Evolutionary conservation across 2,797 vertebrate species (phyloP), one percentile per base, ranked within the genome.

Genomic region (Huso huso): DNA sequence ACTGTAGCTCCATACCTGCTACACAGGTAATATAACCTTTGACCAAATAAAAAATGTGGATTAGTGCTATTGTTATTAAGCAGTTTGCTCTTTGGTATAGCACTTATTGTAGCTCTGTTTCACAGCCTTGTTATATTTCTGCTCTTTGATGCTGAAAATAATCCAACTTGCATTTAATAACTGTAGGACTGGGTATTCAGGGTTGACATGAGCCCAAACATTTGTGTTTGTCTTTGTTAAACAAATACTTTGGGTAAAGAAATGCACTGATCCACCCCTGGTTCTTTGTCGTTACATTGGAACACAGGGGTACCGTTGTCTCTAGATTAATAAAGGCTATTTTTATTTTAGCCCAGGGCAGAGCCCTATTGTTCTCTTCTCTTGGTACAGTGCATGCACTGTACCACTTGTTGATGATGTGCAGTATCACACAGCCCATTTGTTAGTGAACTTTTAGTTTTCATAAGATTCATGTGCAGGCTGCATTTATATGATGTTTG

Each of bases 161-260:
- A 37, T 37, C 37, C 37, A 37, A 37, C 37, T 5, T 37, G 37
- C 37, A 37, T 37, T 37, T 37, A 37, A 37, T 37, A 37, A 37
- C 37, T 37, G 5, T 37, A 5, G 37, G 5, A 37, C 37, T 5
- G 37, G 3, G 5, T 37, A 5, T 37, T 37, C 37, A 37, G 37
- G 4, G 37, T 37, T 37, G 37, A 81, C 77, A 80, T 80, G 82
- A 77, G 76, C 74, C 66, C 73, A 48, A 13, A 72, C 71, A 63
- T 82, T 83, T 75, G 68, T 77, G 4, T 60, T 13, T 60, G 58
- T 60, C 12, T n/a, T 9, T n/a, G 58, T 9, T 13, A 9, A 60
- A 13, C 18, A 12, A 59, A 18, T 59, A 8, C 37, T 37, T 37
- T 37, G 37, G 37, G 37, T 37, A 37, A 37, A 37, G 37, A 37